Evolutionary conservation across 2,797 vertebrate species (phyloP).

Genomic region (Peromyscus melanophrys): DNA sequence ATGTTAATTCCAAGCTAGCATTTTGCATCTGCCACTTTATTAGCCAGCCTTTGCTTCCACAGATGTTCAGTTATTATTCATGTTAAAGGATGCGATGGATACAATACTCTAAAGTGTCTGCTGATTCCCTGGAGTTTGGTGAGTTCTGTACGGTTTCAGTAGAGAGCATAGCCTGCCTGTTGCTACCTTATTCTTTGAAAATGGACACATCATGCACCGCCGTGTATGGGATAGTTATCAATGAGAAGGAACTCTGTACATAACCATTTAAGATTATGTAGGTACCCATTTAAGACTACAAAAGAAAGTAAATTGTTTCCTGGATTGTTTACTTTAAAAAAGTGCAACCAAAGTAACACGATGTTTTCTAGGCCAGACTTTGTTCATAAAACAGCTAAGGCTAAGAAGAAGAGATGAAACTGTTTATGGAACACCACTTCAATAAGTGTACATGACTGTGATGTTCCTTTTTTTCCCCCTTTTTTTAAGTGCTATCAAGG

Average conservation of each 20-base stretch:
- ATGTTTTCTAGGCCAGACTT: slow-evolving; percentile 19
- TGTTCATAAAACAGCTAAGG: neutral
- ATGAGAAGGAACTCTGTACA: neutral
- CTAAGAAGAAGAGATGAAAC: neutral
- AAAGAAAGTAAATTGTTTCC: neutral
- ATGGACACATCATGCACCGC: neutral
- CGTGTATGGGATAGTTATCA: neutral
- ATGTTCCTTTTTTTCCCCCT: neutral
- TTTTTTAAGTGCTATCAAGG: neutral
- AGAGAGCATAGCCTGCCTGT: slow-evolving; percentile 19
- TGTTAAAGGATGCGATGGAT: neutral
- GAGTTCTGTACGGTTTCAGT: neutral
- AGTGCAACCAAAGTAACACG: neutral
- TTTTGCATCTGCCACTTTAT: neutral
- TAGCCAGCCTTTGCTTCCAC: neutral
- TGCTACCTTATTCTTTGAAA: slow-evolving; percentile 33
- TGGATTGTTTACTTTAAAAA: slow-evolving; percentile 43
- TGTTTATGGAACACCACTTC: neutral
- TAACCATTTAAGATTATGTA: neutral
- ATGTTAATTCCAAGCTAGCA: neutral
- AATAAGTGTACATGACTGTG: neutral
- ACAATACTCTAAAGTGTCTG: neutral
- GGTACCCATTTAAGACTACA: neutral
- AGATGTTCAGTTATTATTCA: neutral
- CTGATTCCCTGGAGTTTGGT: neutral